Base-by-base conservation (phyloP, 1,140 invertebrate species). In the Eulimnadia texana region DNA sequence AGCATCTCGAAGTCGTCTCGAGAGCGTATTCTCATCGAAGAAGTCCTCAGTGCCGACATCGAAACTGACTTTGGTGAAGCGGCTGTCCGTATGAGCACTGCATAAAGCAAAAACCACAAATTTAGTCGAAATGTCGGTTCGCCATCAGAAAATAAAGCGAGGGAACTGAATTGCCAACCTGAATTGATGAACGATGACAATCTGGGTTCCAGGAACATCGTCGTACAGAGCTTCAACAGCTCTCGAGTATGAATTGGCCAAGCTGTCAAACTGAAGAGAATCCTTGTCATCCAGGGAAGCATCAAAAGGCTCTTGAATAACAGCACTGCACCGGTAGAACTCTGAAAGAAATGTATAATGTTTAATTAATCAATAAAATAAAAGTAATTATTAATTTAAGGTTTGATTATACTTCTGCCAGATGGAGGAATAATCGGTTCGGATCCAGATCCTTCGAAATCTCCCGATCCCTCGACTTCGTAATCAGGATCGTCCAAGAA, bases 31-130 rank as follows among this genome's bases (percentile, higher is more conserved):
- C 25, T 67, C 61, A 28, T 77, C 67, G 56, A 70, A 67, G 62
- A 67, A 73, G 11, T 71, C 72, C 25, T 72, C 63, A 49, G 75
- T 74, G 20, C 73, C 74, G 13, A 80, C 60, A 65, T 81, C 79
- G 22, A 72, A 66, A 3, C 69, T 71, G 24, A 72, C 72, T 55
- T 66, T 68, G 20, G 73, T 69, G 52, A 57, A 16, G 6, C n/a
- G 23, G 25, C 9, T 19, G 16, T 33, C 29, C 10, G 3, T 20
- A 22, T 29, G 52, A 25, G 23, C 52, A 27, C 22, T 27, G 24
- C 25, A 16, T 27, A 16, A 24, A 28, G 6, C 10, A 11, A 28
- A 28, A 16, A 19, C 2, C 9, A 20, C 25, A 13, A 23, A 20
- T 56, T 2, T 1, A 33, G 1, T 19, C 13, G n/a, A 50, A 50